Evolutionary conservation across 2,888 invertebrate species (phyloP).

Genomic region (Watsonalla cultraria): DNA sequence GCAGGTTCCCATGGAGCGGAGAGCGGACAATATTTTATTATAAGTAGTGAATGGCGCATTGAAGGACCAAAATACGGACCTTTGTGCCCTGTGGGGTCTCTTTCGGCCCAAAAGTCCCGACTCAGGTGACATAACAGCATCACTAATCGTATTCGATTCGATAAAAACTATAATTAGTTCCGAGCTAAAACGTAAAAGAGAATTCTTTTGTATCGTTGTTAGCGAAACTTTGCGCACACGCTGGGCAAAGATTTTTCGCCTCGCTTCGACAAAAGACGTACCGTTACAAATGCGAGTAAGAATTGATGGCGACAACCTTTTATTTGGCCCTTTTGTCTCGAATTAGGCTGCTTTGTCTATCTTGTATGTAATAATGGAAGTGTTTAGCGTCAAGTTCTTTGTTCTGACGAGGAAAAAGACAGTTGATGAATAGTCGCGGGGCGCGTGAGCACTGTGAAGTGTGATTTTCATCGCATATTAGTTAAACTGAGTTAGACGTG

Average conservation of each 20-base stretch:
- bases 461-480: slow-evolving; percentile 65
- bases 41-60: slow-evolving; percentile 59
- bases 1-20: slow-evolving; percentile 60
- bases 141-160: slow-evolving; percentile 56
- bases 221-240: slow-evolving; percentile 44
- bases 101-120: slow-evolving; percentile 34
- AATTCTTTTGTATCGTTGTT: slow-evolving; percentile 42
- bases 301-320: slow-evolving; percentile 75
- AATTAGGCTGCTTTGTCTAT: slow-evolving; percentile 72
- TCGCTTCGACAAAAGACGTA: slow-evolving; percentile 54
- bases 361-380: slow-evolving; percentile 69
- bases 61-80: slow-evolving; percentile 63
- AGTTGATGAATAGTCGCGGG: slow-evolving; percentile 66
- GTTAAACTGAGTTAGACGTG: slow-evolving; percentile 42
- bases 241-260: slow-evolving; percentile 65
- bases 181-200: slow-evolving; percentile 31
- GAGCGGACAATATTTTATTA: slow-evolving; percentile 61
- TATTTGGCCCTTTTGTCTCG: slow-evolving; percentile 66
- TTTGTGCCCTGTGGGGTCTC: slow-evolving; percentile 66
- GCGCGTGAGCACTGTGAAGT: slow-evolving; percentile 58
- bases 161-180: slow-evolving; percentile 38
- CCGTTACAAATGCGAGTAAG: slow-evolving; percentile 71
- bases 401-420: slow-evolving; percentile 59
- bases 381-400: slow-evolving; percentile 74
- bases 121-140: slow-evolving; percentile 71